Evolutionary conservation across 1,140 invertebrate species (phyloP).

Genomic region (Atopsyche davidsoni): DNA sequence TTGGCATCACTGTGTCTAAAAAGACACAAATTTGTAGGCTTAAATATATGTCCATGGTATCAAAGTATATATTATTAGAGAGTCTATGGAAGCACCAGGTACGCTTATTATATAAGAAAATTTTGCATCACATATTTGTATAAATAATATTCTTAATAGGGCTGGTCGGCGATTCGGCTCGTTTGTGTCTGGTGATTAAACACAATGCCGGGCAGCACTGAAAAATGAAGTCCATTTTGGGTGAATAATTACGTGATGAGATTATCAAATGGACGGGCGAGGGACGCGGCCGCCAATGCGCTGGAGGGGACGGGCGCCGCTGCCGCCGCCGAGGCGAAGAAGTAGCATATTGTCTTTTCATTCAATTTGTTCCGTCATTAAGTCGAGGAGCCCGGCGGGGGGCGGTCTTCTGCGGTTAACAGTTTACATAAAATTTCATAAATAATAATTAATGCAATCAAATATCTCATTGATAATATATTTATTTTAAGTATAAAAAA

Average conservation of each 20-base stretch:
- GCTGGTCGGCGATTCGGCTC: too few relatives aligned
- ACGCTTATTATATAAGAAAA: too few relatives aligned
- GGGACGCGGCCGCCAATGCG: slow-evolving; percentile 4
- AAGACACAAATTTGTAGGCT: too few relatives aligned
- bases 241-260: slow-evolving; percentile 4
- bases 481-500: background rate
- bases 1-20: too few relatives aligned
- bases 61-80: too few relatives aligned
- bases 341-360: slow-evolving; percentile 25
- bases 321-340: slow-evolving; percentile 16
- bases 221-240: background rate
- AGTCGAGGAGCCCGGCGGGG: slow-evolving; percentile 1
- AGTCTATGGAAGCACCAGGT: too few relatives aligned
- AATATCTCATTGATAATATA: background rate
- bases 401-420: slow-evolving; percentile 5
- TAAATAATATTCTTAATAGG: too few relatives aligned
- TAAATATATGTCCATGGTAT: too few relatives aligned
- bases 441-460: slow-evolving; percentile 1
- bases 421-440: background rate
- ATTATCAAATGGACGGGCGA: slow-evolving; percentile 13
- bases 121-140: too few relatives aligned
- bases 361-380: slow-evolving; percentile 20
- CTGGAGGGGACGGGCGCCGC: slow-evolving; percentile 23
- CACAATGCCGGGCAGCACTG: too few relatives aligned
- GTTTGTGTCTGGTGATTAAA: too few relatives aligned